phyloP scores from a whole-genome alignment of 2,113 vertebrate genomes.

The Conger conger region DNA sequence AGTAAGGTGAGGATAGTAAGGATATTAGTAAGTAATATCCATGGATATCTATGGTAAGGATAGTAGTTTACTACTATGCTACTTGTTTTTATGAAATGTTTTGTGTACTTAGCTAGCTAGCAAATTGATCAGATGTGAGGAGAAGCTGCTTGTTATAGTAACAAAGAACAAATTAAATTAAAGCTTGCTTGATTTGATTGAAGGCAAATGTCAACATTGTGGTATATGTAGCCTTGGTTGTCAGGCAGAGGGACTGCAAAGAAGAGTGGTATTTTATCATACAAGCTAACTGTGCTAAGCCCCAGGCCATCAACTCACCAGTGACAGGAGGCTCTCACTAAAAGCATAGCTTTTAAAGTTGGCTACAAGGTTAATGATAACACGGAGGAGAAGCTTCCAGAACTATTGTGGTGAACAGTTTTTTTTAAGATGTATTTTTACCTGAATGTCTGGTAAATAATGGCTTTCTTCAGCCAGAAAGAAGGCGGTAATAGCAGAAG shows the following conservation, averaged over 20 bases:
- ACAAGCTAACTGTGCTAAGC: slow-evolving; percentile 17
- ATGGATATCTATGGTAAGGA: no score
- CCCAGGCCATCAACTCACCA: not conserved
- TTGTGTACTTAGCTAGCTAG: no score
- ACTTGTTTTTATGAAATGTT: no score
- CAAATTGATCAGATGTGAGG: no score
- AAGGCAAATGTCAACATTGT: no score
- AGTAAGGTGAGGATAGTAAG: no score
- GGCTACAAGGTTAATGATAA: not conserved
- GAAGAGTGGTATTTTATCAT: slow-evolving; percentile 1
- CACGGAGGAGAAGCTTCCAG: not conserved
- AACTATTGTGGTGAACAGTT: not conserved
- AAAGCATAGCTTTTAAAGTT: not conserved
- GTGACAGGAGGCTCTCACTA: not conserved
- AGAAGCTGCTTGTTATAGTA: no score
- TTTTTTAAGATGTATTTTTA: not conserved
- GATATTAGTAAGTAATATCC: no score
- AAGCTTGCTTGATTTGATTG: no score
- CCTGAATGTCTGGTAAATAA: slow-evolving; percentile 2
- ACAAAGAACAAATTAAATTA: no score
- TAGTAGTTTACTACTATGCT: no score
- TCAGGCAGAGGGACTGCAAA: not conserved
- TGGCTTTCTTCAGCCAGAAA: slow-evolving; percentile 11
- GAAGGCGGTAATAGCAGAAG: slow-evolving; percentile 8
- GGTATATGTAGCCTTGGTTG: no score